Conservation (phyloP, 1,140 invertebrate species). For the Bacillus rossius region DNA sequence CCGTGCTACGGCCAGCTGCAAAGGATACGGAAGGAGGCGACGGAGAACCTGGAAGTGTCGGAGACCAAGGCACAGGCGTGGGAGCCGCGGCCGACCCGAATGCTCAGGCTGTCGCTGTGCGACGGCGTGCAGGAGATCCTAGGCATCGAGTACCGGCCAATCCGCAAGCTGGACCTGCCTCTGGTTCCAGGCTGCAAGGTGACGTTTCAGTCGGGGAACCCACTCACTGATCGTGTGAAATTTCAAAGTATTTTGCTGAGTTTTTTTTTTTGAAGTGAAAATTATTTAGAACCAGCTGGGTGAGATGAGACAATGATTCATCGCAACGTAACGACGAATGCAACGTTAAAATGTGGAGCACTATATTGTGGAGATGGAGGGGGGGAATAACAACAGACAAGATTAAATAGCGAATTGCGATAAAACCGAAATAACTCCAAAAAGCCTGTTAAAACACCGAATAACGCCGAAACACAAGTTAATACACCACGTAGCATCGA, state of each 20-base stretch:
- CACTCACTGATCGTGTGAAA: no score
- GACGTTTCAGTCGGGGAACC: no score
- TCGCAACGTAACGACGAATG: neutral
- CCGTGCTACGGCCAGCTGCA: slow-evolving; percentile 58
- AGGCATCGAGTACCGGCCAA: slow-evolving; percentile 67
- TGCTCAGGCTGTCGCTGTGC: slow-evolving; percentile 63
- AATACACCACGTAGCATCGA: no score
- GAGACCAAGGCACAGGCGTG: slow-evolving; percentile 39
- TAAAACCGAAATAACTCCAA: no score
- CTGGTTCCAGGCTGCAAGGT: slow-evolving; percentile 61
- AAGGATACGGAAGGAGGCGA: slow-evolving; percentile 51
- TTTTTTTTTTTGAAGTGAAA: no score
- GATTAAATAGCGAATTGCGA: no score
- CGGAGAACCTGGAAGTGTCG: slow-evolving; percentile 46
- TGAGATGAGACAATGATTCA: neutral
- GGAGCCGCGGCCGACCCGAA: slow-evolving; percentile 39
- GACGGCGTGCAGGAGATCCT: slow-evolving; percentile 65
- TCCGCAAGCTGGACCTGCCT: slow-evolving; percentile 53
- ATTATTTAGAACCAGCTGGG: neutral
- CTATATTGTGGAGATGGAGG: slow-evolving; percentile 4
- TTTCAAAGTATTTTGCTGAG: neutral
- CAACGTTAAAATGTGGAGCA: neutral
- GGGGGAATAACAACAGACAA: no score
- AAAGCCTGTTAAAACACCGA: no score
- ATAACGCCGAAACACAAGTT: no score